Percentiles rank a stretch among this genome's conserved stretches.
phyloP scores from a whole-genome alignment of 2,797 vertebrate genomes.

The Muraenolepis orangiensis region DNA sequence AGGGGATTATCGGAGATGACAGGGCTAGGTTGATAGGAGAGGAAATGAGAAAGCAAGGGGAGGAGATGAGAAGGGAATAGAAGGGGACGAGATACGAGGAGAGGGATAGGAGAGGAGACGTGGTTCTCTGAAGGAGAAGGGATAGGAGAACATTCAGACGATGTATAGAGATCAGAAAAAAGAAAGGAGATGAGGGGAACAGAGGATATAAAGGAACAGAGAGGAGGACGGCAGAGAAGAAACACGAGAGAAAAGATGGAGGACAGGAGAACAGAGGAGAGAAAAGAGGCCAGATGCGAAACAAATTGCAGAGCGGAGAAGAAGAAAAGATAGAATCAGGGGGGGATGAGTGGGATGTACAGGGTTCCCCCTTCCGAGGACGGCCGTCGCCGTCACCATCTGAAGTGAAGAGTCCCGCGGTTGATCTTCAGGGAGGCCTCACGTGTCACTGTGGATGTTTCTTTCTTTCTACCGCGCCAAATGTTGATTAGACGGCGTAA shows the following conservation, averaged over 20 bases:
- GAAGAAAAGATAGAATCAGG: not conserved
- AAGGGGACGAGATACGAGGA: not conserved
- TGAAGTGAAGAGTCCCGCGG: constrained; percentile 40
- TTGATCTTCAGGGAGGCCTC: constrained; percentile 36
- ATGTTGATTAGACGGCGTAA: not conserved
- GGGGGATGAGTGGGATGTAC: not conserved
- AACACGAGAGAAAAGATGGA: not conserved
- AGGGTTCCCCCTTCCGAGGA: not conserved
- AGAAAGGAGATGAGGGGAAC: not conserved
- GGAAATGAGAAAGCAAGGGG: not conserved
- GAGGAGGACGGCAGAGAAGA: not conserved
- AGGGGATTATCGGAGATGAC: not conserved
- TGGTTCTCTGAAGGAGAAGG: not conserved
- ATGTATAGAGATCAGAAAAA: not conserved
- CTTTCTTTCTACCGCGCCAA: not conserved
- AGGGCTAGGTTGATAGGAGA: not conserved
- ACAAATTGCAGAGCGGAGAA: not conserved
- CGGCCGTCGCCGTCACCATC: not conserved
- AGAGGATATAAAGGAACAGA: not conserved
- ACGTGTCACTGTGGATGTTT: constrained; percentile 17
- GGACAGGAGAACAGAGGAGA: not conserved
- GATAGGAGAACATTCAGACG: not conserved
- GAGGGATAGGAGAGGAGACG: not conserved
- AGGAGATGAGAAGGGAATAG: not conserved
- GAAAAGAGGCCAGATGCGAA: not conserved